phyloP scores from a whole-genome alignment of 2,888 invertebrate species.

The Helobdella robusta region DNA sequence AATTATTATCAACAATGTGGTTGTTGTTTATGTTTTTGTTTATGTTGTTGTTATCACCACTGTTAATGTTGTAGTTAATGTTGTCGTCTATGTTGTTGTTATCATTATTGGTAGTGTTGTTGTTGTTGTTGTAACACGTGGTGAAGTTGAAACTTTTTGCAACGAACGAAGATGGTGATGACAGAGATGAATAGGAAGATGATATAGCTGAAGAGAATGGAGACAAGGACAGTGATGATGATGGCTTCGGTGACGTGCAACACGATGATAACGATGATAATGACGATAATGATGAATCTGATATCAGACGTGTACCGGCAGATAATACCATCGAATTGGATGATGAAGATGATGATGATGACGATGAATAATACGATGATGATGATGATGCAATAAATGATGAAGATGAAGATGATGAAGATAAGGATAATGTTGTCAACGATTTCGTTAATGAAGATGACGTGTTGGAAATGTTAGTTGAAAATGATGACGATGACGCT shows the following conservation, averaged over 20 bases:
- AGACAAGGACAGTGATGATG: neutral
- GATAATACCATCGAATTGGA: neutral
- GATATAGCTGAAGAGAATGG: no score
- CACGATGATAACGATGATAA: neutral
- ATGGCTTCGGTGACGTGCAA: neutral
- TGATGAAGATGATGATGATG: neutral
- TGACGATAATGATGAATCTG: neutral
- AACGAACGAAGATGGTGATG: no score
- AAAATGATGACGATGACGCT: neutral
- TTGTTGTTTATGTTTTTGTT: neutral
- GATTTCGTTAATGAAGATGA: neutral
- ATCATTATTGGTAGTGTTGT: no score
- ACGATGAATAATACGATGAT: no score
- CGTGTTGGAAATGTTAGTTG: neutral
- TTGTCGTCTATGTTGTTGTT: no score
- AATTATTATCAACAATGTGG: neutral
- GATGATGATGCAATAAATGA: no score
- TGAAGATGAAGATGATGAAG: neutral
- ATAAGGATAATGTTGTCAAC: neutral
- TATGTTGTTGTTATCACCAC: neutral
- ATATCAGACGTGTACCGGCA: no score
- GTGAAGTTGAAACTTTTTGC: no score
- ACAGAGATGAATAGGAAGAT: no score
- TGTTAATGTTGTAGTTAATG: neutral
- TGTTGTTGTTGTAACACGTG: no score